Percentiles rank a stretch among this genome's conserved stretches.
Conservation (phyloP, 2,797 vertebrate genomes). For the Hipposideros larvatus region DNA sequence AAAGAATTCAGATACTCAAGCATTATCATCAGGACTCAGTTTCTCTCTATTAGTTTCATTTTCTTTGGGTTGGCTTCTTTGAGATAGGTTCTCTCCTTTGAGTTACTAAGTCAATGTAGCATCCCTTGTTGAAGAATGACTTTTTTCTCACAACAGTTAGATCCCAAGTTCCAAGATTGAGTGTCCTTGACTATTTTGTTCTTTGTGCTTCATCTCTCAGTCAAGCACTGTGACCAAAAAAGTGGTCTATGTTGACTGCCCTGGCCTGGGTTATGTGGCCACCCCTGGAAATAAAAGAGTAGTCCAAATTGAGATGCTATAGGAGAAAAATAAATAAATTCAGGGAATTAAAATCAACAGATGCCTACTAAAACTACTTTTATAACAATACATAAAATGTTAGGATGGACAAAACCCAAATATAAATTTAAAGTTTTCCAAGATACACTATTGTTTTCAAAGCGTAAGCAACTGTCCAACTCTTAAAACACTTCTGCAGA, state of each 20-base stretch:
- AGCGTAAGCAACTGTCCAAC: constrained; percentile 51
- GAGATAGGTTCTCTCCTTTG: not conserved
- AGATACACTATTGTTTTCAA: not conserved
- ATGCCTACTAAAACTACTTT: not conserved
- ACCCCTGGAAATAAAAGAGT: not conserved
- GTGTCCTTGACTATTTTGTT: not conserved
- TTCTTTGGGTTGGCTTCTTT: not conserved
- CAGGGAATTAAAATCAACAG: constrained; percentile 11
- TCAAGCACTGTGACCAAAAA: not conserved
- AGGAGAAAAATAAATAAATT: not conserved
- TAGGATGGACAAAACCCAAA: not conserved
- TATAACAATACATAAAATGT: not conserved
- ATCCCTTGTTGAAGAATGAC: not conserved
- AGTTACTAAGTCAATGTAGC: not conserved
- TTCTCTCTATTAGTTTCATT: not conserved
- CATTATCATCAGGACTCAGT: not conserved
- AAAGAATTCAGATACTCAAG: not conserved
- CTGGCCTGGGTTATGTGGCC: not conserved
- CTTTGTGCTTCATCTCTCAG: not conserved
- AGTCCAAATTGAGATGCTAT: not conserved
- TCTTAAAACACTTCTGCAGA: constrained; percentile 58
- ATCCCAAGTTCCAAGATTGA: not conserved
- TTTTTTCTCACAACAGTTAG: not conserved
- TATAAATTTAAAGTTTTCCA: constrained; percentile 40
- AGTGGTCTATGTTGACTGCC: not conserved